Percentiles rank a stretch among this genome's conserved stretches.
These are phyloP conservation scores for Maniola hyperantus DNA, from an alignment of 2,888 invertebrate genomes.

Conservation along the genomic window DNA sequence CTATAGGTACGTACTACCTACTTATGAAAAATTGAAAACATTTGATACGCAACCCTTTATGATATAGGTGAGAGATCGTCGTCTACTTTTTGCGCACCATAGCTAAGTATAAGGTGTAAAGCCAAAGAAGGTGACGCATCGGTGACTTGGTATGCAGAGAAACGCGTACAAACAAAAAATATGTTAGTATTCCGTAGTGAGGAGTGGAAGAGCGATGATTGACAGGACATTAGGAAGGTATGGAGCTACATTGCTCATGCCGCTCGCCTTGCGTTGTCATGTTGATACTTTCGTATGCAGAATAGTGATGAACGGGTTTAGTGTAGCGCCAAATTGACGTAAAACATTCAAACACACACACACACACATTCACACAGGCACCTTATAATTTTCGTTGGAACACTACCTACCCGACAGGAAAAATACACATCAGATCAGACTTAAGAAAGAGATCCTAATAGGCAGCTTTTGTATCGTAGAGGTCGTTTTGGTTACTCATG, in stretches of 20 bases:
- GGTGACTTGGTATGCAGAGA: conserved; percentile 61
- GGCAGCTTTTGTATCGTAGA: no score
- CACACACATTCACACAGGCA: no score
- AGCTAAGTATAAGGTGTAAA: conserved; percentile 2
- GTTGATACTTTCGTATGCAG: conserved; percentile 53
- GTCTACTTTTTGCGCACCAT: not conserved
- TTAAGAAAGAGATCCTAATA: no score
- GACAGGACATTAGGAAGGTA: conserved; percentile 74
- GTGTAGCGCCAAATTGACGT: conserved; percentile 33
- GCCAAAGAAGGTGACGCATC: conserved; percentile 58
- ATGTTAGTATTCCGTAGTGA: conserved; percentile 60
- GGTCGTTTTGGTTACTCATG: no score
- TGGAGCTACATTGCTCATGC: conserved; percentile 59
- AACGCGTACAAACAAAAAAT: conserved; percentile 59
- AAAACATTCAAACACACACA: conserved; percentile 18
- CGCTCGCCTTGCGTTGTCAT: conserved; percentile 59
- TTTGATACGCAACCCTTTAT: not conserved
- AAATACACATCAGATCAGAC: no score
- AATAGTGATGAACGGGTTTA: conserved; percentile 56
- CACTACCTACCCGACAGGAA: no score
- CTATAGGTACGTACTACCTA: no score
- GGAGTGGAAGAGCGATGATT: conserved; percentile 64
- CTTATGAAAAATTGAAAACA: not conserved
- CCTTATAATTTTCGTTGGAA: not conserved
- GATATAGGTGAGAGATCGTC: not conserved